Evolutionary conservation across 1,140 invertebrate genomes (phyloP).

Genomic region (Lasaia peninsularis): DNA sequence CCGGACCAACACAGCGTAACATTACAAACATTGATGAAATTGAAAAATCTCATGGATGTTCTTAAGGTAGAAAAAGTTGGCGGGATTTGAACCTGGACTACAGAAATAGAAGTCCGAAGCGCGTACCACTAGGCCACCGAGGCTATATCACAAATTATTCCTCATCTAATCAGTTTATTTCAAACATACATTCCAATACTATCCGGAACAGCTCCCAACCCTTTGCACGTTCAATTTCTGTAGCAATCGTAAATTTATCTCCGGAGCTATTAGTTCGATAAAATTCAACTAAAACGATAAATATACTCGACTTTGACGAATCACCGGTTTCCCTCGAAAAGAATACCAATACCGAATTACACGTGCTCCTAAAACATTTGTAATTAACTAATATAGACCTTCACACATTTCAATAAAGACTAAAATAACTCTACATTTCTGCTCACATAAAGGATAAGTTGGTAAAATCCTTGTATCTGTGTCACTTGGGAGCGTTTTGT

Average conservation of each 20-base stretch:
- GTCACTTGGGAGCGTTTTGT: constrained; percentile 73
- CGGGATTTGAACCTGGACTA: too few relatives aligned
- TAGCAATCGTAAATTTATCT: constrained; percentile 74
- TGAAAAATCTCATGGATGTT: too few relatives aligned
- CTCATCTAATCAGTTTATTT: background rate
- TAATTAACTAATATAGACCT: constrained; percentile 9
- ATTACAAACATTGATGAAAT: too few relatives aligned
- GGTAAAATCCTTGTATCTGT: constrained; percentile 63
- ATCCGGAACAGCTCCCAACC: constrained; percentile 33
- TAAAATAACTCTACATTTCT: constrained; percentile 8
- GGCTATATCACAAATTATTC: background rate
- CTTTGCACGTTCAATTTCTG: constrained; percentile 55
- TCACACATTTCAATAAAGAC: constrained; percentile 18
- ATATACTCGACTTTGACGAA: constrained; percentile 74
- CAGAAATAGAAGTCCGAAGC: too few relatives aligned
- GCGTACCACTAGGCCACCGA: too few relatives aligned
- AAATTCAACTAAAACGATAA: constrained; percentile 76
- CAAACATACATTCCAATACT: background rate
- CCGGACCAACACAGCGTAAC: too few relatives aligned
- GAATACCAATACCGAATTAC: constrained; percentile 48
- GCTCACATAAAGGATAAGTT: constrained; percentile 23
- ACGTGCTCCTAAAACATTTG: constrained; percentile 13
- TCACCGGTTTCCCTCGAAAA: constrained; percentile 67
- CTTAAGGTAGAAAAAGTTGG: too few relatives aligned
- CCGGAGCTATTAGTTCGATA: constrained; percentile 72